Evolutionary conservation across 1,140 invertebrate species (phyloP).

Genomic region (Arctopsyche grandis): DNA sequence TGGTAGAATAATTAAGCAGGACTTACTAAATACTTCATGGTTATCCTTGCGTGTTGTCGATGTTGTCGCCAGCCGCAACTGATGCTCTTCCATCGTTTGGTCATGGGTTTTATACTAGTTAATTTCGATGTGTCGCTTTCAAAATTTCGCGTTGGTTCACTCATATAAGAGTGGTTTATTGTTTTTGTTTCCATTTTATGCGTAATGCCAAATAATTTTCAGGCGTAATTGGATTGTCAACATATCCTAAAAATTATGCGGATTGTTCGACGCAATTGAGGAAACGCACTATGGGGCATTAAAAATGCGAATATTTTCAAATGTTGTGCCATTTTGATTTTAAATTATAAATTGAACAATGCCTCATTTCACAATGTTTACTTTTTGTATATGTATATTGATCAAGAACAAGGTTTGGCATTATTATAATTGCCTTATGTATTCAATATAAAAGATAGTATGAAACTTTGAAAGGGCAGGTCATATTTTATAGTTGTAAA

Average conservation of each 20-base stretch:
- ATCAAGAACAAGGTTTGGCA: too few relatives aligned
- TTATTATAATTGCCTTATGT: too few relatives aligned
- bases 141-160: conserved; percentile 33
- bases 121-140: conserved; percentile 15
- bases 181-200: background rate
- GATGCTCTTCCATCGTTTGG: background rate
- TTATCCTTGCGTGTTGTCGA: conserved; percentile 22
- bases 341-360: too few relatives aligned
- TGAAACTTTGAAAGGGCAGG: too few relatives aligned
- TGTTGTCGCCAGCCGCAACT: background rate
- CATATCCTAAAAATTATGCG: background rate
- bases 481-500: too few relatives aligned
- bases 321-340: too few relatives aligned
- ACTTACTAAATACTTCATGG: conserved; percentile 25
- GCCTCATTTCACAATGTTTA: too few relatives aligned
- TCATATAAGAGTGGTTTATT: conserved; percentile 14
- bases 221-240: conserved; percentile 12
- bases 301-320: conserved; percentile 4
- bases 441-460: too few relatives aligned
- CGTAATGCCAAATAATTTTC: background rate
- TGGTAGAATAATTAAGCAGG: background rate
- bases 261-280: background rate
- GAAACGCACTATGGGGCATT: background rate
- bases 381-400: too few relatives aligned
- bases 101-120: conserved; percentile 22